Evolutionary conservation across 2,113 vertebrate genomes (phyloP).

Genomic region (Lynx canadensis): DNA sequence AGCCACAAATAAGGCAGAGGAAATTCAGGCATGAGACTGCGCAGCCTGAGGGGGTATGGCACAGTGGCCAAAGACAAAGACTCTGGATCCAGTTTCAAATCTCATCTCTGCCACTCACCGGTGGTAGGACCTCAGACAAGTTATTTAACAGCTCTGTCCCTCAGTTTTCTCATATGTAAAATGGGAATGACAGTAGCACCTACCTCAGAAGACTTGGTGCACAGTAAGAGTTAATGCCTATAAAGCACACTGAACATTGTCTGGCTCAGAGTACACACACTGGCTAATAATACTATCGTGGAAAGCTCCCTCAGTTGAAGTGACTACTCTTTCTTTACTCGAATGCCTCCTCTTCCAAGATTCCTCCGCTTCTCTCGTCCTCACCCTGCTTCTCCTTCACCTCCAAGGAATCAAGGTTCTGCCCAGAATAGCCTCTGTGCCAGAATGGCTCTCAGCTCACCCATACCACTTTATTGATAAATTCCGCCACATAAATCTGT

Average conservation of each 20-base stretch:
- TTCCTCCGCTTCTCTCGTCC: not conserved
- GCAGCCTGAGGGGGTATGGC: not conserved
- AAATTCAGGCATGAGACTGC: not conserved
- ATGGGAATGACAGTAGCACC: not conserved
- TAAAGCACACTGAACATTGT: not conserved
- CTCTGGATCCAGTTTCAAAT: not conserved
- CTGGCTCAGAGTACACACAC: not conserved
- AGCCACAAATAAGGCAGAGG: not conserved
- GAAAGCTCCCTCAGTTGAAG: not conserved
- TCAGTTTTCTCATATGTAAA: constrained; percentile 37
- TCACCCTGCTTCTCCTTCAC: not conserved
- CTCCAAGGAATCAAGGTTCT: not conserved
- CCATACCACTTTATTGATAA: not conserved
- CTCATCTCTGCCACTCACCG: not conserved
- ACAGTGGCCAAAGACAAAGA: not conserved
- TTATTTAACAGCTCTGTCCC: constrained; percentile 8
- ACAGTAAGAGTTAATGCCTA: not conserved
- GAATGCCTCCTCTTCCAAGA: not conserved
- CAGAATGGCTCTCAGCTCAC: not conserved
- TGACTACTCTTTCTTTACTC: not conserved
- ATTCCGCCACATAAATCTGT: not conserved
- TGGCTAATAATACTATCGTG: not conserved
- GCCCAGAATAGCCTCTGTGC: not conserved
- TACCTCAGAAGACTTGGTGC: not conserved
- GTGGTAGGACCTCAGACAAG: not conserved